Conservation (phyloP, 2,888 invertebrate genomes). For the Macroteleia sp. region DNA sequence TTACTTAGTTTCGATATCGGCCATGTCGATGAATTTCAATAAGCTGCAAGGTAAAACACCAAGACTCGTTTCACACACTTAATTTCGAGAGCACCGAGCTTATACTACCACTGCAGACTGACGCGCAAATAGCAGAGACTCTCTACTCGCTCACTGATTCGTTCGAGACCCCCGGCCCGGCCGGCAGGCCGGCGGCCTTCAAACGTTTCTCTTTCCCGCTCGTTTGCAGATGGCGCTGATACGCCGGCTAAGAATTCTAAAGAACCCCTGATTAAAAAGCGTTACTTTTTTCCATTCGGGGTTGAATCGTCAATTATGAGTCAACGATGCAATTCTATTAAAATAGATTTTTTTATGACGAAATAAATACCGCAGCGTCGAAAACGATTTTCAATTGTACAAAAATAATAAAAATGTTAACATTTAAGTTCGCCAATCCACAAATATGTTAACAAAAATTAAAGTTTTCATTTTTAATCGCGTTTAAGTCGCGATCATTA, state of each 20-base stretch:
- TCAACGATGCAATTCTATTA: background rate
- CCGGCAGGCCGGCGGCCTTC: conserved; percentile 79
- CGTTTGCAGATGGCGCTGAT: conserved; percentile 78
- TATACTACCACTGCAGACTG: conserved; percentile 71
- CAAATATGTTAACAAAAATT: no score
- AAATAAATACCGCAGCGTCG: background rate
- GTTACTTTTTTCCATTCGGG: conserved; percentile 18
- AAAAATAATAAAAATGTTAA: no score
- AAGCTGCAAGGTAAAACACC: conserved; percentile 42
- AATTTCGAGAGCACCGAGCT: conserved; percentile 58
- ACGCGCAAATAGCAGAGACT: conserved; percentile 75
- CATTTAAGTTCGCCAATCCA: no score
- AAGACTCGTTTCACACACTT: conserved; percentile 34
- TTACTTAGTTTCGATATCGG: conserved; percentile 88
- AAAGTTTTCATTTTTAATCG: background rate
- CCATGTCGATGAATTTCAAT: conserved; percentile 85
- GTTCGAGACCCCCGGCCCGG: conserved; percentile 69
- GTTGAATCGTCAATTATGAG: no score
- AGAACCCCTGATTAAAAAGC: conserved; percentile 38
- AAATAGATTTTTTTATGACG: background rate
- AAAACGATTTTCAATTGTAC: no score
- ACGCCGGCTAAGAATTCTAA: conserved; percentile 23
- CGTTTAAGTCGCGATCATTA: no score
- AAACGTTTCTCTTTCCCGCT: conserved; percentile 82
- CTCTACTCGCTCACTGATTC: conserved; percentile 70